phyloP scores from a whole-genome alignment of 1,140 invertebrate species.

The Laodelphax striatellus region DNA sequence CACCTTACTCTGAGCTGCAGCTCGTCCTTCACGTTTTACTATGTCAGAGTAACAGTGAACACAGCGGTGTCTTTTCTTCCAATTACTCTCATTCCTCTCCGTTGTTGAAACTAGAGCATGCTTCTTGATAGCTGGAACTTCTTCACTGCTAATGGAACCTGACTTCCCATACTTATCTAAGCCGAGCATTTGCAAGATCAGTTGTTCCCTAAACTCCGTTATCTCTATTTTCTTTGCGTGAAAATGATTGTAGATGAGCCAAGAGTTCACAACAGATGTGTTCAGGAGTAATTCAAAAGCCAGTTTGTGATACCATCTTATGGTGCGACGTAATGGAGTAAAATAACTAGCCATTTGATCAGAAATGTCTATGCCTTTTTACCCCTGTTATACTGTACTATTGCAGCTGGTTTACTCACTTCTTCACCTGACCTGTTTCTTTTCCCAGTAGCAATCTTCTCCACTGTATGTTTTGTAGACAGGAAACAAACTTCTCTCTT shows the following conservation, averaged over 20 bases:
- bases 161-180: too few relatives aligned
- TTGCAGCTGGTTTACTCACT: slow-evolving; percentile 24
- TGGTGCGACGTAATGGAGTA: slow-evolving; percentile 28
- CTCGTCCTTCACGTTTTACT: too few relatives aligned
- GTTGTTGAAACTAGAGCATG: too few relatives aligned
- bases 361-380: slow-evolving; percentile 32
- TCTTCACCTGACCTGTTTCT: slow-evolving; percentile 20
- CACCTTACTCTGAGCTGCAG: too few relatives aligned
- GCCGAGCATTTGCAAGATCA: not conserved
- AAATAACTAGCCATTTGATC: slow-evolving; percentile 33
- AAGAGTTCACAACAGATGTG: slow-evolving; percentile 11
- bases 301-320: slow-evolving; percentile 32
- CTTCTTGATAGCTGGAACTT: too few relatives aligned
- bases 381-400: slow-evolving; percentile 28
- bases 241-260: slow-evolving; percentile 6
- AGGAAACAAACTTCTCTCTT: slow-evolving; percentile 28
- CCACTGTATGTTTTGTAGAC: slow-evolving; percentile 24
- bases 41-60: too few relatives aligned
- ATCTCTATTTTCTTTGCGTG: not conserved
- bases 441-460: slow-evolving; percentile 20
- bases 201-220: slow-evolving; percentile 6
- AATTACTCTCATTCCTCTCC: too few relatives aligned
- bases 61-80: too few relatives aligned
- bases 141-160: too few relatives aligned
- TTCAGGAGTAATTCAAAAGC: slow-evolving; percentile 30